Evolutionary conservation across 53 echinoderm and acorn worm genomes (phyloP).

Genomic region (Holothuria scabra): DNA sequence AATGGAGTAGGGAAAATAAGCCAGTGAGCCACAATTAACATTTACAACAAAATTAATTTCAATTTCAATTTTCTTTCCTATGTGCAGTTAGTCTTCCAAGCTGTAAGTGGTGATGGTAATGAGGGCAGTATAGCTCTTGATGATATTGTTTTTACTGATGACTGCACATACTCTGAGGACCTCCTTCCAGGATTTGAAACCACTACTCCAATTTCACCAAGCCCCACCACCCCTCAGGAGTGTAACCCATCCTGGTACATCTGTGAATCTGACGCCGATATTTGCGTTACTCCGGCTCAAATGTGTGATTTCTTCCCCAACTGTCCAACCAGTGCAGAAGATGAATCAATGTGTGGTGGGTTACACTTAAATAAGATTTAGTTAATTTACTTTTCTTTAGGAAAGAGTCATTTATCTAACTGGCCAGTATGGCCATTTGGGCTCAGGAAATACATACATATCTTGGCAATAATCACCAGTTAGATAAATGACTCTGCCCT

Average conservation of each 20-base stretch:
- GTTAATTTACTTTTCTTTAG: too few species aligned
- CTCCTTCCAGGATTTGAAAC: conserved; percentile 46
- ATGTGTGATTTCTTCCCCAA: conserved; percentile 70
- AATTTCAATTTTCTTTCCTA: too few species aligned
- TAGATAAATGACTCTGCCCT: too few species aligned
- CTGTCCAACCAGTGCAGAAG: conserved; percentile 50
- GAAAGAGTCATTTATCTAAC: too few species aligned
- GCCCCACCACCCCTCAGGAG: conserved; percentile 44
- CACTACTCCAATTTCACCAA: conserved; percentile 41
- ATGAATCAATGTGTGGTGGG: conserved; percentile 69
- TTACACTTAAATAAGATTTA: not conserved
- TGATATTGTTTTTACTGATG: conserved; percentile 71
- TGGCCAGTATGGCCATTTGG: too few species aligned
- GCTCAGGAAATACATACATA: too few species aligned
- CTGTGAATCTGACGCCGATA: conserved; percentile 38
- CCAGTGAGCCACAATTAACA: too few species aligned
- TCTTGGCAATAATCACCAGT: too few species aligned
- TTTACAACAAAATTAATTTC: too few species aligned
- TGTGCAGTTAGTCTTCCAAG: conserved; percentile 81
- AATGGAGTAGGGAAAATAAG: too few species aligned
- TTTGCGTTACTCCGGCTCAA: conserved; percentile 54
- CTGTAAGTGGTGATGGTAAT: conserved; percentile 54
- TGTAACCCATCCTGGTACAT: conserved; percentile 47
- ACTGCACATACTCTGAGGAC: conserved; percentile 51
- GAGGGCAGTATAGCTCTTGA: conserved; percentile 84